Percentiles rank a stretch among this genome's conserved stretches.
Conservation (phyloP, 2,797 vertebrate species). For the Oreortyx pictus region DNA sequence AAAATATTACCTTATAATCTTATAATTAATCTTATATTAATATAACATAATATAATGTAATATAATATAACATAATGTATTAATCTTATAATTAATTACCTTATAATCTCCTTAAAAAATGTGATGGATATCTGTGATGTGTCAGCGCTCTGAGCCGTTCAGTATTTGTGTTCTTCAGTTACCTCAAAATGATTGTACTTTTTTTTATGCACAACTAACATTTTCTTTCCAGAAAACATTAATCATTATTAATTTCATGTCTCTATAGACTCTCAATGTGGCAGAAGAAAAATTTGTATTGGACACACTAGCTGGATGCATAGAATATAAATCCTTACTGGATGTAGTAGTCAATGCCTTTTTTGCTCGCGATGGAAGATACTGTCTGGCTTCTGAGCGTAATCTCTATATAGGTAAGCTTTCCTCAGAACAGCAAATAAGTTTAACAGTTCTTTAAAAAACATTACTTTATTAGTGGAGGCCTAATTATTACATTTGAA, state of each 20-base stretch:
- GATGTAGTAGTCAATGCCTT: constrained; percentile 86
- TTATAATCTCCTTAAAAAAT: background rate
- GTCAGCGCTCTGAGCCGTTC: background rate
- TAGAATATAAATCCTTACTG: constrained; percentile 84
- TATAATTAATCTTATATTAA: too few species aligned
- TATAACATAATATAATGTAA: too few species aligned
- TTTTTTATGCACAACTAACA: background rate
- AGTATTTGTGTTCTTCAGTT: background rate
- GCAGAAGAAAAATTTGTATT: constrained; percentile 81
- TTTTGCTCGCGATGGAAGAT: constrained; percentile 80
- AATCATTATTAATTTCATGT: constrained; percentile 30
- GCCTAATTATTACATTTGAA: background rate
- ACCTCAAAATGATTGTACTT: background rate
- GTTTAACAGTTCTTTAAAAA: background rate
- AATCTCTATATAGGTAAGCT: constrained; percentile 86
- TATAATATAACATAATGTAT: too few species aligned
- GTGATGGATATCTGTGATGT: background rate
- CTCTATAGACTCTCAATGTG: constrained; percentile 74
- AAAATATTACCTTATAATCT: background rate
- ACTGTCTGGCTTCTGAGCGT: constrained; percentile 77
- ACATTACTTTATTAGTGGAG: background rate
- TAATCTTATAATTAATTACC: too few species aligned
- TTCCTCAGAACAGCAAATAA: background rate
- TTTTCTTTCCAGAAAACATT: constrained; percentile 8
- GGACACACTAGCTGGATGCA: constrained; percentile 86